Evolutionary conservation across 2,888 invertebrate genomes (phyloP), one percentile per base, ranked within the genome.

Genomic region (Caenorhabditis imperialis): DNA sequence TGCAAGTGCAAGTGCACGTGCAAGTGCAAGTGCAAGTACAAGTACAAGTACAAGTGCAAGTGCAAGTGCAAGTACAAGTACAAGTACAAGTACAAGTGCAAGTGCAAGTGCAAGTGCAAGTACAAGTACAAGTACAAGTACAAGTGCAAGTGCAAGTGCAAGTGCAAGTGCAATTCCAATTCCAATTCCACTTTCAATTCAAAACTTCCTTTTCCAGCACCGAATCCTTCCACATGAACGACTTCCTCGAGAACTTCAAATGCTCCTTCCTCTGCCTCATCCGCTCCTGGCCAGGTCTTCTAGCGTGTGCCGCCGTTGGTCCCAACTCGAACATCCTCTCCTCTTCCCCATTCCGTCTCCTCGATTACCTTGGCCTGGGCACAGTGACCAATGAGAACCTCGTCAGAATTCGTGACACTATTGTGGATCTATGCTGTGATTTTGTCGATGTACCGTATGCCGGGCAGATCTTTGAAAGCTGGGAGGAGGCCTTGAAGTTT

Each of bases 221-320:
- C 16, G 73, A 73, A 20, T 55, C 40, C 23, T 54, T 67, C 16
- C 57, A 63, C 18, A 70, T 77, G 51, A 74, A 65, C 42, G 61
- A 75, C 20, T 65, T 79, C 33, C 57, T 79, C 42, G 55, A 75
- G 20, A 78, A 71, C 20, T 78, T 78, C 61, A 70, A 81, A 44
- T 55, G 45, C 27, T 78, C 81, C 0, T 81, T 85, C 23, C 62
- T 81, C 6, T 54, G 75, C 27, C 48, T 84, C 8, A 55, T 85
- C 37, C 71, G 71, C n/a, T 81, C 84, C 1, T 85, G 86, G 86
- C 78, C 84, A 25, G 88, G 94, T 94, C 14, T 89, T 94, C 72
- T 90, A 92, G 95, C 82, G 16, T 84, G 83, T 47, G 75, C 81
- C 10, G 78, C 83, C 1, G 77, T 81, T 22, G 82, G 79, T 16